Evolutionary conservation across 2,113 vertebrate species (phyloP), one percentile per base, ranked within the genome.

Genomic region (Tetraodon nigroviridis): DNA sequence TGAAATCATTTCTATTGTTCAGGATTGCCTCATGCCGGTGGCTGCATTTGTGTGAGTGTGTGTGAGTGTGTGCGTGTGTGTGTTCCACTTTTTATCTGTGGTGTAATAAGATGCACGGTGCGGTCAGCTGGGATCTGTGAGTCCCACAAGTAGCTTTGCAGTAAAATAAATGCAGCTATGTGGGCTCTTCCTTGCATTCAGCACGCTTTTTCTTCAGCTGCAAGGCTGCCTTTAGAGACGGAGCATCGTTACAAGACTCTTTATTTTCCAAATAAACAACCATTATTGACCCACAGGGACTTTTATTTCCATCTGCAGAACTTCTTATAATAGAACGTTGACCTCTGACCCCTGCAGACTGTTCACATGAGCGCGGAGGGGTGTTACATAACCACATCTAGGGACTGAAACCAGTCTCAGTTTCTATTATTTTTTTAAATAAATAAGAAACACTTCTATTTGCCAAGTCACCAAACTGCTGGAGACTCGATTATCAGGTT

Each of bases 101-200:
- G 21, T 27, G n/a, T 62, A 53, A 62, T 46, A 51, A 32, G 60
- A 62, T 46, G 51, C 51, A n/a, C 12, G 5, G 16, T 44, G 42
- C 14, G 16, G 14, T 17, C 17, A 52, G 51, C 27, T 7, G 16
- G 7, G 51, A 52, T 32, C 7, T n/a, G 24, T 52, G 22, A 18
- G 6, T 47, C 17, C 7, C 7, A 10, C 24, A 16, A 44, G 42
- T 44, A 44, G 14, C 16, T 44, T 17, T 16, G 17, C n/a, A 29
- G 22, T 3, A 29, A 52, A 29, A 29, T 37, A 37, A 11, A 11
- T 37, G 32, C 32, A 12, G 32, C 32, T 37, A 11, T 37, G 32
- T 37, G 32, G 32, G 12, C 32, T 37, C 32, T 8, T 37, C 32
- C 7, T 37, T 37, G 32, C 32, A 12, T 37, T 37, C 32, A 27